phyloP scores from a whole-genome alignment of 1,140 invertebrate species.

The Trichomalopsis sarcophagae region DNA sequence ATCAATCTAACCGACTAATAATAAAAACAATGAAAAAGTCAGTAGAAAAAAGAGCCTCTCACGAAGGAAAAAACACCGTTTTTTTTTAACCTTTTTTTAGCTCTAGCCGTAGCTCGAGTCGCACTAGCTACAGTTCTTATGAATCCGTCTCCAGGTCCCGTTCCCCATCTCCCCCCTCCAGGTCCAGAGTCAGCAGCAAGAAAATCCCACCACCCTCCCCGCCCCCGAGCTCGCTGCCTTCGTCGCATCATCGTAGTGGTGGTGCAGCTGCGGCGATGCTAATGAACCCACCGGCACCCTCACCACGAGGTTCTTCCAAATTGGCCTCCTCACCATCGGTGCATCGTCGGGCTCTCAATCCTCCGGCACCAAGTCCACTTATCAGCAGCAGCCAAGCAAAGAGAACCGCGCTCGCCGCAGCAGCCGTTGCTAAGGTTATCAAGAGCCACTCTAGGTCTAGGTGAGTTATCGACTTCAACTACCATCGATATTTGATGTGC shows the following conservation, averaged over 20 bases:
- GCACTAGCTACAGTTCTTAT: slow-evolving; percentile 76
- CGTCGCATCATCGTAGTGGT: slow-evolving; percentile 54
- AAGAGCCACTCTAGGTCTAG: slow-evolving; percentile 72
- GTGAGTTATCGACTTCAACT: slow-evolving; percentile 56
- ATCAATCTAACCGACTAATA: neutral
- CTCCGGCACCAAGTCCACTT: slow-evolving; percentile 69
- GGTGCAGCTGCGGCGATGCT: slow-evolving; percentile 75
- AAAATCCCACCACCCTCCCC: slow-evolving; percentile 66
- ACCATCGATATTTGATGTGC: neutral
- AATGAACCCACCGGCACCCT: slow-evolving; percentile 83
- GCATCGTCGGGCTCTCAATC: slow-evolving; percentile 71
- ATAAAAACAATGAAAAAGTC: slow-evolving; percentile 7
- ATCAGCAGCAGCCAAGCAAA: slow-evolving; percentile 65
- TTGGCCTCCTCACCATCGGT: slow-evolving; percentile 55
- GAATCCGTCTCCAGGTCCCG: slow-evolving; percentile 77
- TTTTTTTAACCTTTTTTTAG: slow-evolving; percentile 64
- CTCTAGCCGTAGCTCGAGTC: slow-evolving; percentile 75
- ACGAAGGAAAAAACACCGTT: slow-evolving; percentile 51
- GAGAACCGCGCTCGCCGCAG: slow-evolving; percentile 69
- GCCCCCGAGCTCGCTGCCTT: slow-evolving; percentile 59
- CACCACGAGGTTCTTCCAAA: slow-evolving; percentile 68
- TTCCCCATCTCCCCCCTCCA: slow-evolving; percentile 76
- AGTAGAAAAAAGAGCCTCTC: slow-evolving; percentile 35
- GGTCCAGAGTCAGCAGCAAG: slow-evolving; percentile 66
- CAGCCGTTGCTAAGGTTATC: slow-evolving; percentile 71